Evolutionary conservation across 1,140 invertebrate species (phyloP), one percentile per base, ranked within the genome.

Genomic region (Ctenoplectra terminalis): DNA sequence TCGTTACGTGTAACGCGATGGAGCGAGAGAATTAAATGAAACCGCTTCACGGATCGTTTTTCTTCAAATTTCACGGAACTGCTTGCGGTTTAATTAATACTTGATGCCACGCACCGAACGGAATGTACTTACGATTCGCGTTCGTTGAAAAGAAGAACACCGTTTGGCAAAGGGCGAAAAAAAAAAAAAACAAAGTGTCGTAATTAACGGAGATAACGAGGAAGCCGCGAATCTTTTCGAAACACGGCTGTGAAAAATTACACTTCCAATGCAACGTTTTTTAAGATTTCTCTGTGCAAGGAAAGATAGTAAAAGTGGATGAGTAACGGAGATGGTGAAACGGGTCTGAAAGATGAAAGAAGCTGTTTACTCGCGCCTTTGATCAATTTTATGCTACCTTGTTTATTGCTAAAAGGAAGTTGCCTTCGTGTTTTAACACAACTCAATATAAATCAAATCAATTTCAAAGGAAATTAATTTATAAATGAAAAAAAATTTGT

Each of bases 171-270:
- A 26, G n/a, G 3, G 8, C 4, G 26, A 29, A 15, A 50, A n/a
- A 20, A 9, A 29, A 23, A 29, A 15, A 50, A n/a, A 20, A 9
- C 40, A 23, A 40, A 48, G 43, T n/a, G 17, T 37, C 29, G 17
- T 78, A 48, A 70, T 77, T 56, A 69, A 37, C 40, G 23, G 29
- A 15, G 29, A 58, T 58, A 77, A 77, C 64, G 58, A 63, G 58
- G 31, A 20, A 37, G 3, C n/a, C 29, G 23, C 20, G 63, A 37
- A 77, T 63, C 46, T 61, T 50, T 63, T 43, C 13, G 58, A 15
- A 29, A 63, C 58, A 37, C 31, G 2, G n/a, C 13, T 5, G 43
- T 15, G 58, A 74, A 63, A 74, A 37, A 48, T 63, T 26, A 6
- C 29, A 26, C 7, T 37, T 48, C 3, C 13, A 43, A 61, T 34